Conservation (phyloP, 2,888 invertebrate species). For the Litoditis marina region DNA sequence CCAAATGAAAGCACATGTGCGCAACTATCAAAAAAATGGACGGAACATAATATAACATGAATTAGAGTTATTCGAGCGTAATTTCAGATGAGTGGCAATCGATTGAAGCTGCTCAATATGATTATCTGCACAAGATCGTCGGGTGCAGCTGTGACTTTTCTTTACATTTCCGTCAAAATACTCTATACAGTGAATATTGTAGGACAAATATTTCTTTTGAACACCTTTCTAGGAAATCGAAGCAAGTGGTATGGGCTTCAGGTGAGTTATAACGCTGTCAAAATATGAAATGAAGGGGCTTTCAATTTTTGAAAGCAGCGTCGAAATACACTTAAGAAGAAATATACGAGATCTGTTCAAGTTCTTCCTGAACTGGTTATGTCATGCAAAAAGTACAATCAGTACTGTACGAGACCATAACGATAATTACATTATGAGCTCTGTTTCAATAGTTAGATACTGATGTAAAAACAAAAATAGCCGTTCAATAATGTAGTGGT, state of each 20-base stretch:
- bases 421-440: too few relatives aligned
- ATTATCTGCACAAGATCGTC: slow-evolving; percentile 61
- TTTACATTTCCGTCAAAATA: slow-evolving; percentile 57
- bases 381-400: background rate
- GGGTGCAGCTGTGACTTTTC: slow-evolving; percentile 61
- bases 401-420: too few relatives aligned
- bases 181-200: slow-evolving; percentile 61
- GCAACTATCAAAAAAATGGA: background rate
- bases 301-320: too few relatives aligned
- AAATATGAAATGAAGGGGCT: too few relatives aligned
- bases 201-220: slow-evolving; percentile 61
- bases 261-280: slow-evolving; percentile 31
- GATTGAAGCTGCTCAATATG: slow-evolving; percentile 57
- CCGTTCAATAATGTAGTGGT: too few relatives aligned
- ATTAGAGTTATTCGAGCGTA: background rate
- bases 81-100: slow-evolving; percentile 58
- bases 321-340: too few relatives aligned
- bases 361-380: background rate
- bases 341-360: too few relatives aligned
- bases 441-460: too few relatives aligned
- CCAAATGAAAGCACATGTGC: slow-evolving; percentile 13
- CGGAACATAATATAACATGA: background rate
- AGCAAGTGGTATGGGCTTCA: slow-evolving; percentile 61
- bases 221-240: slow-evolving; percentile 61
- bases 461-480: too few relatives aligned